These are phyloP conservation scores for Colistium nudipinnis DNA, from an alignment of 2,113 vertebrate genomes.

Conservation along the genomic window DNA sequence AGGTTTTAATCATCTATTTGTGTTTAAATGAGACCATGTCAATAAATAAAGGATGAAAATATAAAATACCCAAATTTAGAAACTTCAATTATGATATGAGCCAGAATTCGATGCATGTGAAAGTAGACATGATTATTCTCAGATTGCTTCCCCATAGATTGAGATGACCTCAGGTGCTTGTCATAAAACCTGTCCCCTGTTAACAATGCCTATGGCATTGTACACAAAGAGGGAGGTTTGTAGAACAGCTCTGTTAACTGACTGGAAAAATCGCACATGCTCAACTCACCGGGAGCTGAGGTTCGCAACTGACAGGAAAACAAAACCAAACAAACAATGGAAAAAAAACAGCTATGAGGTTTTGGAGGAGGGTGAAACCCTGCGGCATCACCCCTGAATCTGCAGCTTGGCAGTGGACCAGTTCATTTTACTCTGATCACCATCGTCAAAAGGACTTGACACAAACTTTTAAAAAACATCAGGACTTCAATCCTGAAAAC, in stretches of 20 bases:
- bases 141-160: constrained; percentile 71
- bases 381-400: constrained; percentile 74
- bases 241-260: constrained; percentile 68
- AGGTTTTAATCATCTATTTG: constrained; percentile 81
- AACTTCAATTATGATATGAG: constrained; percentile 76
- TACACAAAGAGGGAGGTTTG: constrained; percentile 69
- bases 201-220: constrained; percentile 68
- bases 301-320: constrained; percentile 67
- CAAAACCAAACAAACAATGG: constrained; percentile 37
- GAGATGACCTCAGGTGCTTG: constrained; percentile 75
- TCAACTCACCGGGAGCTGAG: constrained; percentile 77
- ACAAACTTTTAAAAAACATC: constrained; percentile 84
- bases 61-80: constrained; percentile 79
- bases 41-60: constrained; percentile 78
- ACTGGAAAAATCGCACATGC: constrained; percentile 60
- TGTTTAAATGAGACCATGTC: constrained; percentile 78
- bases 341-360: constrained; percentile 77
- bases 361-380: constrained; percentile 77
- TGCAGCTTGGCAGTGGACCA: constrained; percentile 83
- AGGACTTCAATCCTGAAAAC: constrained; percentile 82
- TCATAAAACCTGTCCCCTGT: constrained; percentile 63
- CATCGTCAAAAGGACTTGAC: constrained; percentile 79
- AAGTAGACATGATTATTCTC: constrained; percentile 62
- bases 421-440: constrained; percentile 81
- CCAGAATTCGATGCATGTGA: constrained; percentile 71